These are phyloP conservation scores for Eupeodes corollae DNA, from an alignment of 1,140 invertebrate genomes.

Conservation along the genomic window DNA sequence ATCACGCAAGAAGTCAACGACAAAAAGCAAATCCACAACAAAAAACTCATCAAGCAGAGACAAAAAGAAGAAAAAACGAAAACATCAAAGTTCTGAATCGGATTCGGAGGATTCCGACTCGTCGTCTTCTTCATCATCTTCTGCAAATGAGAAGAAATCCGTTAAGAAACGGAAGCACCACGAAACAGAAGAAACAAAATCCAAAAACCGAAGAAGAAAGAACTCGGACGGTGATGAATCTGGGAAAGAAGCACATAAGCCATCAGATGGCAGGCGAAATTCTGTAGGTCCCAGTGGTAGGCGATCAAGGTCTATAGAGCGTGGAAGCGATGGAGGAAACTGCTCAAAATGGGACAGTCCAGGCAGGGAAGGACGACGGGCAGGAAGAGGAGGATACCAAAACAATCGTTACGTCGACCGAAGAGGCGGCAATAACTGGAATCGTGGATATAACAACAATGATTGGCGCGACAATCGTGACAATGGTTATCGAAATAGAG, in stretches of 20 bases:
- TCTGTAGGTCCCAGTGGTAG: no score
- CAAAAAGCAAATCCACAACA: conserved; percentile 1
- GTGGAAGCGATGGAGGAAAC: neutral
- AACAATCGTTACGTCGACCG: conserved; percentile 3
- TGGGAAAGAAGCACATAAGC: no score
- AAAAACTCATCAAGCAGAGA: conserved; percentile 6
- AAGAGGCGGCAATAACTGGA: conserved; percentile 2
- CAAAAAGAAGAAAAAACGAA: conserved; percentile 5
- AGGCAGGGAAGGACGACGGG: conserved; percentile 13
- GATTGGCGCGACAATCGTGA: no score
- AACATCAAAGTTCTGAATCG: conserved; percentile 14
- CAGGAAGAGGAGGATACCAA: neutral
- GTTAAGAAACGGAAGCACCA: no score
- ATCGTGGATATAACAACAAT: no score
- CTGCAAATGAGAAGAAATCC: neutral
- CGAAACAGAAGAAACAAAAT: no score
- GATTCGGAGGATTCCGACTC: no score
- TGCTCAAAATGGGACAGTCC: conserved; percentile 29
- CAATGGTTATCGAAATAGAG: no score
- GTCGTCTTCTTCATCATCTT: neutral
- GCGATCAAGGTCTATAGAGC: no score
- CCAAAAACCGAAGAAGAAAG: no score
- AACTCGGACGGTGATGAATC: no score
- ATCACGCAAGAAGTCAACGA: conserved; percentile 6
- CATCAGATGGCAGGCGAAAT: no score